A percentile compares a stretch with the other conserved stretches of the same genome.
These are phyloP conservation scores for Xerus inauris DNA, from an alignment of 2,113 vertebrate species.

Conservation along the genomic window DNA sequence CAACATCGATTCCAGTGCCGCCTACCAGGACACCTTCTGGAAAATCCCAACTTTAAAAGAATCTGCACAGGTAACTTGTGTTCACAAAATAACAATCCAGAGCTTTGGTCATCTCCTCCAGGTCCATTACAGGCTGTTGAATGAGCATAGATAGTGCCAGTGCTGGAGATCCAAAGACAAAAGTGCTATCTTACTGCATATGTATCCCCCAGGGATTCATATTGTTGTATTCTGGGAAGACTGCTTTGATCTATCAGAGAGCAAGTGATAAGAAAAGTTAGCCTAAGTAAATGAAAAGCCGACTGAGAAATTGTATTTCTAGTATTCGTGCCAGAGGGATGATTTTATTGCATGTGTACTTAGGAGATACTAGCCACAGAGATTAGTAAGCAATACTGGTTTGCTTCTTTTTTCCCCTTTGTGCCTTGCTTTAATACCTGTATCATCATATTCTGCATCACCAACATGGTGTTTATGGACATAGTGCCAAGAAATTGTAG, in stretches of 20 bases:
- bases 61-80: constrained; percentile 93
- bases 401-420: neutral
- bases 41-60: constrained; percentile 95
- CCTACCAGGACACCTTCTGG: constrained; percentile 92
- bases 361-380: neutral
- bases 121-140: neutral
- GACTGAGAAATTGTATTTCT: neutral
- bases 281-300: neutral
- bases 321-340: neutral
- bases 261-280: neutral
- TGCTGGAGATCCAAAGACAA: neutral
- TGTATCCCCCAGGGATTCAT: neutral
- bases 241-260: neutral
- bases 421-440: neutral
- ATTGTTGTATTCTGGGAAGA: neutral
- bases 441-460: neutral
- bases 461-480: neutral
- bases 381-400: neutral
- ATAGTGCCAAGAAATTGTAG: neutral
- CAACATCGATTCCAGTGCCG: constrained; percentile 98
- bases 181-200: neutral
- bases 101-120: neutral
- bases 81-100: neutral
- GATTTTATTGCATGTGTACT: neutral
- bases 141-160: neutral